These are phyloP conservation scores for Andrena camellia DNA, from an alignment of 2,888 invertebrate species.

Conservation along the genomic window DNA sequence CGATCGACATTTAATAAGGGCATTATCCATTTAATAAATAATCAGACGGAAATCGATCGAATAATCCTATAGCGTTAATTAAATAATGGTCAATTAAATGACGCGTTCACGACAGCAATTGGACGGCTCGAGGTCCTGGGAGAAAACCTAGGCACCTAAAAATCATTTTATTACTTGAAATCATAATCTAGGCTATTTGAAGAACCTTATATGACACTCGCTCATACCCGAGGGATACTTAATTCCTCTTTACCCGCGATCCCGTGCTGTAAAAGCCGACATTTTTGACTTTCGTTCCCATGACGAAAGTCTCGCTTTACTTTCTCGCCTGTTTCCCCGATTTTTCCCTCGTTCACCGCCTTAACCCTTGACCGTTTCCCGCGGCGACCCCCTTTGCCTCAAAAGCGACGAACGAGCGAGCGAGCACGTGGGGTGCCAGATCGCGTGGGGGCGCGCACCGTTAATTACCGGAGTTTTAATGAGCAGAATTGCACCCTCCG, in stretches of 20 bases:
- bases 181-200: not conserved
- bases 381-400: conserved; percentile 40
- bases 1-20: conserved; percentile 58
- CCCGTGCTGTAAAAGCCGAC: not conserved
- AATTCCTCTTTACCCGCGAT: not conserved
- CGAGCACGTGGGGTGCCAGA: conserved; percentile 54
- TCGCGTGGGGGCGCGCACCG: conserved; percentile 50
- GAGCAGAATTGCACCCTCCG: conserved; percentile 70
- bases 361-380: conserved; percentile 47
- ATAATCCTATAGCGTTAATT: conserved; percentile 47
- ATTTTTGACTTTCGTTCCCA: not conserved
- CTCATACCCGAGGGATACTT: not conserved
- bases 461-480: conserved; percentile 78
- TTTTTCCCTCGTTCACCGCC: conserved; percentile 13
- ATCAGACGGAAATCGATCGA: conserved; percentile 54
- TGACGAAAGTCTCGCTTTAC: not conserved
- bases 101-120: conserved; percentile 5
- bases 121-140: not conserved
- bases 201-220: not conserved
- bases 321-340: not conserved
- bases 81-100: conserved; percentile 50
- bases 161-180: not conserved
- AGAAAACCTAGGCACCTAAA: not conserved
- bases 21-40: conserved; percentile 63
- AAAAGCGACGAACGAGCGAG: conserved; percentile 44